Base-by-base conservation (phyloP, 2,797 vertebrate species). In the Darevskia mixta region DNA sequence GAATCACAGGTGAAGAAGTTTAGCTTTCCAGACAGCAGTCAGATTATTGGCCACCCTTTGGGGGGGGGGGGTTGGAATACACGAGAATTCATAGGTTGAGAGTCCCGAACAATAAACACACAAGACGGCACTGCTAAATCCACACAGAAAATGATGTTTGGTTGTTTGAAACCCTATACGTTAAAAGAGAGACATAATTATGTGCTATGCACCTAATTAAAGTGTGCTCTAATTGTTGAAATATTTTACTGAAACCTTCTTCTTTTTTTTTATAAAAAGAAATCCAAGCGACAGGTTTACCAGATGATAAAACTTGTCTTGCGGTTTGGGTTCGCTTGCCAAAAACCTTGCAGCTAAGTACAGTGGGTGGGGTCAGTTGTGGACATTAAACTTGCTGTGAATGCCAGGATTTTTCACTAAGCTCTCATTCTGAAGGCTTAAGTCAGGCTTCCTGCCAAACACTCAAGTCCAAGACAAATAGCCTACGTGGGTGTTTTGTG, bases 231-330 rank as follows among this genome's bases (percentile, higher is more conserved):
- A 97, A 97, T 95, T 96, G 95, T 88, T 95, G 93, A 97, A 95
- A 94, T 96, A 96, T 98, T 98, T 97, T 96, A 96, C 93, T 96
- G 96, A 97, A 96, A 95, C 96, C 71, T 55, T 88, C 38, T 18
- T 88, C 27, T 96, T 96, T 94, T 94, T 96, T 95, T 17, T 4
- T 18, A 3, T 35, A 38, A 5, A 64, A 73, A 73, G 10, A 32
- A 32, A 73, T 96, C 94, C 93, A 91, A 96, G 95, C 67, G 90
- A 97, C 97, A 96, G 94, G 96, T 97, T 97, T 97, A 95, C 93
- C 95, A 96, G 96, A 96, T 97, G 98, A 98, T 97, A 96, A 96
- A 97, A 98, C 97, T 97, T 98, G 97, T 97, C 96, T 97, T 97
- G 97, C 94, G 97, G 96, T 97, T 97, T 97, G 81, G 90, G 38